phyloP scores from a whole-genome alignment of 2,888 invertebrate genomes.

The Drosophila yooni region DNA sequence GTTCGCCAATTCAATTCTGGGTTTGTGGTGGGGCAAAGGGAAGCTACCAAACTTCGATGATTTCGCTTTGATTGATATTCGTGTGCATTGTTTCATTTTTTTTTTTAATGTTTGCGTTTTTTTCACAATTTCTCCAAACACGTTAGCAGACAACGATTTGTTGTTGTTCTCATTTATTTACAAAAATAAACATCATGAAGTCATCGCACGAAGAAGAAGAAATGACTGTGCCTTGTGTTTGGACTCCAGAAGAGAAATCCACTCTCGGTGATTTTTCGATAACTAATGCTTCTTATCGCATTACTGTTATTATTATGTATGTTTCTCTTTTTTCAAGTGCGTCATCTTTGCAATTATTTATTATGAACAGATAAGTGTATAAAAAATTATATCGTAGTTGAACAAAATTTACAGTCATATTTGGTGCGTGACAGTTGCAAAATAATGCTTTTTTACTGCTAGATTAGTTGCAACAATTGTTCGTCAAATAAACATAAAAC shows the following conservation, averaged over 20 bases:
- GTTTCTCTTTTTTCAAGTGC: conserved; percentile 15
- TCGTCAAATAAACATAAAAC: background rate
- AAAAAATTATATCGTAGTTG: background rate
- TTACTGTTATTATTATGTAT: conserved; percentile 3
- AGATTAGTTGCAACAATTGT: background rate
- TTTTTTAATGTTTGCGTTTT: conserved; percentile 50
- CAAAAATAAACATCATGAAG: conserved; percentile 44
- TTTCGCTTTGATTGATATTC: conserved; percentile 68
- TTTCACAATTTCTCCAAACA: conserved; percentile 51
- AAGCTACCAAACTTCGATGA: conserved; percentile 28
- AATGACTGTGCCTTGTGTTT: conserved; percentile 11
- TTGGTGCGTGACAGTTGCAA: background rate
- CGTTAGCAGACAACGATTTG: conserved; percentile 30
- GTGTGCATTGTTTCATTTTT: conserved; percentile 46
- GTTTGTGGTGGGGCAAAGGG: background rate
- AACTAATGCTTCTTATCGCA: conserved; percentile 5
- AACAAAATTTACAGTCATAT: background rate
- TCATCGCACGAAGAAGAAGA: conserved; percentile 35
- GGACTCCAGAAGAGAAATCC: conserved; percentile 16
- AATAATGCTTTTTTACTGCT: background rate
- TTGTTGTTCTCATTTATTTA: conserved; percentile 20
- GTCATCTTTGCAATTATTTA: conserved; percentile 30
- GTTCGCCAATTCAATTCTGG: conserved; percentile 5
- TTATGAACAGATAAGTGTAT: background rate
- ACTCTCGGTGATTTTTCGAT: conserved; percentile 20